Evolutionary conservation across 2,797 vertebrate genomes (phyloP), one percentile per base, ranked within the genome.

Genomic region (Xenops minutus): DNA sequence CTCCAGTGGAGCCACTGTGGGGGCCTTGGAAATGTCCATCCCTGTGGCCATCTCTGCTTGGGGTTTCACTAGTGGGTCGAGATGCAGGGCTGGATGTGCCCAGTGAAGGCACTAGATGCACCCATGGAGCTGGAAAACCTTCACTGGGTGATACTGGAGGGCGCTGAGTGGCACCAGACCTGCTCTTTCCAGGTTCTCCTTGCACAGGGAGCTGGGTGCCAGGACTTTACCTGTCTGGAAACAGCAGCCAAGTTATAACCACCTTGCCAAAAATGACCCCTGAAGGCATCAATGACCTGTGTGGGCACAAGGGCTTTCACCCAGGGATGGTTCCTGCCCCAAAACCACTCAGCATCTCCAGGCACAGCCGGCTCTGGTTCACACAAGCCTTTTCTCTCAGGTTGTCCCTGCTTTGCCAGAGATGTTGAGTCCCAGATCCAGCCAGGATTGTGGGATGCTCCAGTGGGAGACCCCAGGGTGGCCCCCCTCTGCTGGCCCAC

Each of bases 1-100:
- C 16, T 54, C 24, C 39, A 11, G 2, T 0, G 2, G 27, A 67
- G 30, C 9, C 22, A 6, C 46, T 18, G 3, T 0, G 14, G 30
- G 19, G 32, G 21, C 23, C 69, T 69, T 29, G 24, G 52, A 34
- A 69, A 30, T 7, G 17, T 32, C 52, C 44, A 19, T 36, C 62
- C 27, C n/a, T 7, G 41, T 2, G 3, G 34, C 30, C 56, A 17
- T 3, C 62, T 44, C 67, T 26, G 52, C 34, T 21, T 0, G 2
- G 48, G 41, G 37, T 39, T 56, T 68, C 12, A 6, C 36, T 1
- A 0, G 15, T 7, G 32, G 21, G 3, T 24, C 16, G 8, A 14
- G 44, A 5, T 3, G 0, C 1, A 1, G 46, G 64, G 43, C 30
- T 91, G 74, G 48, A 14, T 14, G 21, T 9, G 41, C 27, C 36